These are phyloP conservation scores for Xiphophorus birchmanni DNA, from an alignment of 2,797 vertebrate genomes.

Conservation along the genomic window DNA sequence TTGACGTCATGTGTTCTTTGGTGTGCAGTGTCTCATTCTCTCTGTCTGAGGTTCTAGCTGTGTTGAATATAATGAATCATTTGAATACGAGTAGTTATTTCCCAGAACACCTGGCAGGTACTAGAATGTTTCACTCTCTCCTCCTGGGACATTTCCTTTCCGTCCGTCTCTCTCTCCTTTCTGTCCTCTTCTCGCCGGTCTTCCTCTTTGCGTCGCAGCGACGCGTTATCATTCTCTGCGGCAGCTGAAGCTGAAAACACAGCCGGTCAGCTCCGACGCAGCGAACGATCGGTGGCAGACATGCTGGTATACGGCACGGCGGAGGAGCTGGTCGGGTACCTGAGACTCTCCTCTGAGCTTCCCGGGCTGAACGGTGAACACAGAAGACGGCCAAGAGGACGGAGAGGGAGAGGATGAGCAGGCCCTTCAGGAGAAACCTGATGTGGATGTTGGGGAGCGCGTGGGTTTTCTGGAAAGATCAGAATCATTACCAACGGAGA, in stretches of 20 bases:
- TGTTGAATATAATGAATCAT: not conserved
- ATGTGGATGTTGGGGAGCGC: not conserved
- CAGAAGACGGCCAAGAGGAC: not conserved
- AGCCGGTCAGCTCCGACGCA: not conserved
- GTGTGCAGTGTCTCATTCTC: not conserved
- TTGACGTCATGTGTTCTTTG: not conserved
- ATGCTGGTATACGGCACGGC: no score
- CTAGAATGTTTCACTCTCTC: not conserved
- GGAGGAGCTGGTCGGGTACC: not conserved
- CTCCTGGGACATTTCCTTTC: not conserved
- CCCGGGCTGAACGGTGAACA: not conserved
- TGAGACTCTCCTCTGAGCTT: not conserved
- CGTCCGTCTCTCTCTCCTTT: not conserved
- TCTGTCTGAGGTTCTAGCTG: not conserved
- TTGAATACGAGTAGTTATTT: not conserved
- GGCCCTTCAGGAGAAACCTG: not conserved
- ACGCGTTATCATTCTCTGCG: not conserved
- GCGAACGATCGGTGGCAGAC: not conserved
- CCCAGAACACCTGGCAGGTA: not conserved
- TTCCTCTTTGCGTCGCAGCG: not conserved
- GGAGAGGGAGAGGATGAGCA: not conserved
- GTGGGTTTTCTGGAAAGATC: not conserved
- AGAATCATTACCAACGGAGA: not conserved
- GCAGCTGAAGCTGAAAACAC: not conserved
- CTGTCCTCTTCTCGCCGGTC: not conserved